phyloP scores from a whole-genome alignment of 2,888 invertebrate genomes.

The Trypoxylon attenuatum region DNA sequence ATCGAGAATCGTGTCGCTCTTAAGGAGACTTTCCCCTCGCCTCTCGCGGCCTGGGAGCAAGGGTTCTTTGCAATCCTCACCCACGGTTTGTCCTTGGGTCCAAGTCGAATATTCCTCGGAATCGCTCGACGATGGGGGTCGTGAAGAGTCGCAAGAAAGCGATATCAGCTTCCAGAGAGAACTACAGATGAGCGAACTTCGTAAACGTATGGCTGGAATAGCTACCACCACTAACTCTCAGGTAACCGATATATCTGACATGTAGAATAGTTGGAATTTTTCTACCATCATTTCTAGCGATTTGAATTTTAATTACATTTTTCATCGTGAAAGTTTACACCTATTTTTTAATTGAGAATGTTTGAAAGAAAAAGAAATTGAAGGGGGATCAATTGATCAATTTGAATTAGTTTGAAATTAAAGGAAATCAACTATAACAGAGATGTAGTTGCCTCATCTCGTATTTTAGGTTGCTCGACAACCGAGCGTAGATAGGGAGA shows the following conservation, averaged over 20 bases:
- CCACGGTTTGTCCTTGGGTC: constrained; percentile 70
- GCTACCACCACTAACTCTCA: constrained; percentile 58
- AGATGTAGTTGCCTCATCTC: too few relatives aligned
- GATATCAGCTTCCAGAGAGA: constrained; percentile 69
- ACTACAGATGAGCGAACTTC: constrained; percentile 67
- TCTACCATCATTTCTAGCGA: too few relatives aligned
- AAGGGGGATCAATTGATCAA: constrained; percentile 26
- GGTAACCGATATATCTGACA: too few relatives aligned
- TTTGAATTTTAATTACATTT: too few relatives aligned
- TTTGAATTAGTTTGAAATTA: not conserved
- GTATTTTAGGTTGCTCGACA: too few relatives aligned
- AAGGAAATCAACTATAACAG: too few relatives aligned
- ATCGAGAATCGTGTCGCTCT: constrained; percentile 69
- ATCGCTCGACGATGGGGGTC: constrained; percentile 54
- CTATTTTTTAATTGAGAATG: constrained; percentile 26
- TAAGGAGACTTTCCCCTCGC: constrained; percentile 68
- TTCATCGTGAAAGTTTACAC: too few relatives aligned
- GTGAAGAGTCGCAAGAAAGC: constrained; percentile 64
- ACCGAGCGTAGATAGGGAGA: constrained; percentile 33
- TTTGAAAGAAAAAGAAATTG: constrained; percentile 40
- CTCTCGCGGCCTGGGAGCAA: constrained; percentile 66
- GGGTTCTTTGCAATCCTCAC: constrained; percentile 63
- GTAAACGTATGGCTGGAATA: constrained; percentile 65
- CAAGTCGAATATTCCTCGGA: constrained; percentile 70
- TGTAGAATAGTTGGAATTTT: too few relatives aligned